A percentile compares a stretch with the other conserved stretches of the same genome.
phyloP scores from a whole-genome alignment of 2,888 invertebrate genomes.

The Xylota segnis region DNA sequence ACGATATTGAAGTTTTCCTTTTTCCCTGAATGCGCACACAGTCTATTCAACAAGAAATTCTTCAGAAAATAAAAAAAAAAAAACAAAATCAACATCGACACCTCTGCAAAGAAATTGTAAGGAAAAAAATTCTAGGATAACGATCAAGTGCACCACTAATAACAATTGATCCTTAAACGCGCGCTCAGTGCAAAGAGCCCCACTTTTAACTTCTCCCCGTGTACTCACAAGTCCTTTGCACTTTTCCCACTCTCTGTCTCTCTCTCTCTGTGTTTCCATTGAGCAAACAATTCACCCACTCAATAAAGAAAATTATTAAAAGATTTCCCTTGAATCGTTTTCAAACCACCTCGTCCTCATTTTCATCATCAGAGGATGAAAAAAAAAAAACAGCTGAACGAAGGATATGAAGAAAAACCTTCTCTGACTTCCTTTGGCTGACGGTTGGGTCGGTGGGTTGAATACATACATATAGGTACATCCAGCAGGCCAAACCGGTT shows the following conservation, averaged over 20 bases:
- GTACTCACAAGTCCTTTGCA: not conserved
- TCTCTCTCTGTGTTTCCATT: constrained; percentile 30
- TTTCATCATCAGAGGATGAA: constrained; percentile 9
- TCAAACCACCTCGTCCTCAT: constrained; percentile 9
- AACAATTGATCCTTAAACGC: constrained; percentile 62
- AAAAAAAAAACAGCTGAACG: not conserved
- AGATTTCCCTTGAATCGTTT: constrained; percentile 59
- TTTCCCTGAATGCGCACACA: not conserved
- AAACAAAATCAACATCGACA: not conserved
- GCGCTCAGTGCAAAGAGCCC: constrained; percentile 4
- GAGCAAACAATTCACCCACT: constrained; percentile 59
- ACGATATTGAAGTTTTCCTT: constrained; percentile 47
- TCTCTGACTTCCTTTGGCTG: not conserved
- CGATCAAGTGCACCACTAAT: constrained; percentile 51
- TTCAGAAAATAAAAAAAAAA: constrained; percentile 3
- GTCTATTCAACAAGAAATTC: constrained; percentile 12
- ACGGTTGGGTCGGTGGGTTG: not conserved
- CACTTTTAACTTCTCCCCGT: constrained; percentile 27
- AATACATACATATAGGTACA: too few relatives aligned
- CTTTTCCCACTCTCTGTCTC: too few relatives aligned
- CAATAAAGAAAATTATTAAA: constrained; percentile 69
- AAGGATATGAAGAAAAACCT: constrained; percentile 28
- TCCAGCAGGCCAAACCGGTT: not conserved
- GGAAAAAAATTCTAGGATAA: constrained; percentile 44
- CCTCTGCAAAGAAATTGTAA: constrained; percentile 13